Percentiles rank a stretch among this genome's conserved stretches.
Evolutionary conservation across 2,797 vertebrate genomes (phyloP).

Genomic region (Manis crassicaudata): DNA sequence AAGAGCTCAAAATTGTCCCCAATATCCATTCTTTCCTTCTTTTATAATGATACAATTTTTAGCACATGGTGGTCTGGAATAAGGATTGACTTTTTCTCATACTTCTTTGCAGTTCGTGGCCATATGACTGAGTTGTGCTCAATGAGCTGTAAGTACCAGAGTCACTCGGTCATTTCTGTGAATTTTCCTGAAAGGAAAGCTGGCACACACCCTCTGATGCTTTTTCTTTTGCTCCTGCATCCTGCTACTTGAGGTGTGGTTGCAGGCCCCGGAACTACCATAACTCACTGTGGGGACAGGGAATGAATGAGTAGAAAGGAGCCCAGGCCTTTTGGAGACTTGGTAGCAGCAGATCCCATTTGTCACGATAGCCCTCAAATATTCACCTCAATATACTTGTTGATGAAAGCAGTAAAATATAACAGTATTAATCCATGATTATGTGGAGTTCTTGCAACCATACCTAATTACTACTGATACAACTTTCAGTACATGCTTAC

Average conservation of each 20-base stretch:
- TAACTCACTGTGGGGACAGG: not conserved
- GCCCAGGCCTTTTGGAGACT: not conserved
- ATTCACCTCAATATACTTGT: not conserved
- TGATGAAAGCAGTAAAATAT: constrained; percentile 4
- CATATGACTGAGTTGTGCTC: not conserved
- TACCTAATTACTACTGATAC: not conserved
- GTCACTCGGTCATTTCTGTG: not conserved
- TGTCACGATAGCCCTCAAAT: not conserved
- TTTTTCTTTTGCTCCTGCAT: not conserved
- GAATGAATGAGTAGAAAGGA: not conserved
- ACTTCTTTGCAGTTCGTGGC: not conserved
- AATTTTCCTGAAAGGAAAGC: constrained; percentile 1
- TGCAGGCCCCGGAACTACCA: not conserved
- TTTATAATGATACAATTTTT: not conserved
- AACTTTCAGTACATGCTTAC: not conserved
- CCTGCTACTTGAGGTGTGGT: not conserved
- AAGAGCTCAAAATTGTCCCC: not conserved
- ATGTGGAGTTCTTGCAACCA: not conserved
- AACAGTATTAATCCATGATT: not conserved
- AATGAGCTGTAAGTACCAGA: not conserved
- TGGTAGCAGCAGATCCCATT: not conserved
- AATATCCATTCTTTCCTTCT: not conserved
- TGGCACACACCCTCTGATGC: not conserved
- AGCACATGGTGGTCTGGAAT: not conserved
- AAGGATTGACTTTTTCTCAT: constrained; percentile 7